Base-by-base conservation (phyloP, 2,888 invertebrate genomes). In the Philopedon plagiatum region DNA sequence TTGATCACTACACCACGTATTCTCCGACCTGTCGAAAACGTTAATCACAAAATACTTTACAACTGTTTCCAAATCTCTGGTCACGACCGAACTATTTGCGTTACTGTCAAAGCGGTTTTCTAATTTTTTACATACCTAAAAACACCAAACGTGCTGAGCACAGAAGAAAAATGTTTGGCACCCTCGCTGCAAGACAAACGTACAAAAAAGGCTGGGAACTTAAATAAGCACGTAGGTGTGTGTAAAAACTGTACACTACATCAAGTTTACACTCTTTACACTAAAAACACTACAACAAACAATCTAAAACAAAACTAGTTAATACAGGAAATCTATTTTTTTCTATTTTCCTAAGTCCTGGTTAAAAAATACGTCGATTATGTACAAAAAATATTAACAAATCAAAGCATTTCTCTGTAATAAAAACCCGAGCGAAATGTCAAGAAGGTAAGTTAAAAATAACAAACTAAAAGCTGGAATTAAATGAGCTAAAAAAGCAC, bases 141-240 rank as follows among this genome's bases (percentile, higher is more conserved):
- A 87, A 88, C 88, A 88, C 89, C 88, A 87, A 91, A 88, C 86
- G 90, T 90, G 89, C 91, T 90, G 89, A 90, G 89, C 88, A 91
- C 90, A 88, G 90, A 88, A 86, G 90, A 88, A 86, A 90, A 89
- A 87, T 89, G 89, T 87, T 89, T 89, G 89, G 90, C 89, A 85
- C 84, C 85, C 88, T 90, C 90, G 88, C 91, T 91, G 91, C 89
- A 91, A 88, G 86, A 84, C 85, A 87, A 91, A 90, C 90, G 88
- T 78, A 82, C 71, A 71, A 74, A 71, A 72, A 69, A 69, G 62
- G 70, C 67, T 65, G 39, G 32, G 49, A 68, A 74, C 61, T 49
- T 34, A 61, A 65, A 51, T 46, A 58, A 63, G 69, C 69, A 63
- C 54, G 41, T 4, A n/a, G 15, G 7, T 26, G 15, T 26, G 32